A percentile compares a stretch with the other conserved stretches of the same genome.
These are phyloP conservation scores for Taeniopygia guttata DNA, from an alignment of 2,797 vertebrate genomes.

Conservation along the genomic window DNA sequence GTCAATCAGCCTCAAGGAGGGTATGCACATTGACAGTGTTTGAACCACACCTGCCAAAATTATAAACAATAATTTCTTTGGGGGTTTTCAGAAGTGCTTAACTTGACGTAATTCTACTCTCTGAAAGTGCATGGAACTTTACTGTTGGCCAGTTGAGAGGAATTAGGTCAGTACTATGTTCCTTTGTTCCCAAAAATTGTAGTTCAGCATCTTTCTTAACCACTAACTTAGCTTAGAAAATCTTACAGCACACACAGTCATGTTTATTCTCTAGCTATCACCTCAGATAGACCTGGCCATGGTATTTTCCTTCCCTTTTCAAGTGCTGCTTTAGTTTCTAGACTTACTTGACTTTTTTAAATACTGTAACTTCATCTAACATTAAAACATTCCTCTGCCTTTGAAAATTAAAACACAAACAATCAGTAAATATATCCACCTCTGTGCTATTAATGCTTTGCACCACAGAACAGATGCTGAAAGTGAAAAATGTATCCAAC, in stretches of 20 bases:
- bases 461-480: slow-evolving; percentile 23
- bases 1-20: background rate
- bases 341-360: background rate
- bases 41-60: background rate
- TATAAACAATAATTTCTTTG: background rate
- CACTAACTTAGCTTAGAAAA: slow-evolving; percentile 8
- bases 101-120: background rate
- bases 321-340: slow-evolving; percentile 17
- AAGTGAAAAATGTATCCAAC: background rate
- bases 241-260: background rate
- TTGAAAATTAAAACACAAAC: slow-evolving; percentile 47
- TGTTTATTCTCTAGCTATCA: slow-evolving; percentile 30
- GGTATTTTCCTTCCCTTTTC: slow-evolving; percentile 16
- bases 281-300: background rate
- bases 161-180: slow-evolving; percentile 16
- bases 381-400: slow-evolving; percentile 50
- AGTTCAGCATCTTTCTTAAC: slow-evolving; percentile 50
- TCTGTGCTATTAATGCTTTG: background rate
- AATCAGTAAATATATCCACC: slow-evolving; percentile 40
- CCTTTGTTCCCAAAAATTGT: slow-evolving; percentile 27
- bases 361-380: slow-evolving; percentile 26
- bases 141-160: background rate
- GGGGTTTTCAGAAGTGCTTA: slow-evolving; percentile 29
- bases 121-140: background rate
- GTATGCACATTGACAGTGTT: background rate